phyloP scores from a whole-genome alignment of 2,113 vertebrate genomes.

The Ameiurus melas region DNA sequence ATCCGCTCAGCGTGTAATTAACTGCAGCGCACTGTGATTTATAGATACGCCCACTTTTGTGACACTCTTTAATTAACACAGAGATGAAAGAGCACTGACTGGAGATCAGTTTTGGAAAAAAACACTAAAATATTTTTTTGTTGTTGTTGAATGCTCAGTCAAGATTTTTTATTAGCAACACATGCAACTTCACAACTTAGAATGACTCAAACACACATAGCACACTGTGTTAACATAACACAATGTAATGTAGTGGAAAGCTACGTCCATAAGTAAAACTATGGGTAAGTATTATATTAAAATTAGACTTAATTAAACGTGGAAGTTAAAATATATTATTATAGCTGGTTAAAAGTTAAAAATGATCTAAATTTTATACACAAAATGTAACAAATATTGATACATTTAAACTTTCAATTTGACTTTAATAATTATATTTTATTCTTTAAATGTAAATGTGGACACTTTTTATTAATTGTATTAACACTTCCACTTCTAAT shows the following conservation, averaged over 20 bases:
- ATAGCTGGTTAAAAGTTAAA: too few relatives aligned
- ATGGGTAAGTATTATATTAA: not conserved
- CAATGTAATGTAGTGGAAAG: not conserved
- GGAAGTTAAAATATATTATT: too few relatives aligned
- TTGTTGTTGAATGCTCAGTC: not conserved
- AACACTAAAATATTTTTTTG: not conserved
- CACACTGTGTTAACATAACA: not conserved
- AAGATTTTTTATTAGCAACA: not conserved
- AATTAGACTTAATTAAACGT: not conserved
- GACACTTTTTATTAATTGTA: too few relatives aligned
- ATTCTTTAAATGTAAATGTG: not conserved
- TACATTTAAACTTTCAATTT: too few relatives aligned
- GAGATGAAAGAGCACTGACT: not conserved
- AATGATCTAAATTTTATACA: too few relatives aligned
- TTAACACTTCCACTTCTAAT: too few relatives aligned
- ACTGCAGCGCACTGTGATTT: not conserved
- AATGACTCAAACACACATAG: not conserved
- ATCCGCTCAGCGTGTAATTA: not conserved
- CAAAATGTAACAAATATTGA: too few relatives aligned
- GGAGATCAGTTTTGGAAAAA: not conserved
- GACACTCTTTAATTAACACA: not conserved
- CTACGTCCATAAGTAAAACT: not conserved
- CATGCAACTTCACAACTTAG: not conserved
- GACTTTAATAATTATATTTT: too few relatives aligned
- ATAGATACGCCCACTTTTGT: not conserved